phyloP scores from a whole-genome alignment of 2,888 invertebrate species.

The Acleris holmiana region DNA sequence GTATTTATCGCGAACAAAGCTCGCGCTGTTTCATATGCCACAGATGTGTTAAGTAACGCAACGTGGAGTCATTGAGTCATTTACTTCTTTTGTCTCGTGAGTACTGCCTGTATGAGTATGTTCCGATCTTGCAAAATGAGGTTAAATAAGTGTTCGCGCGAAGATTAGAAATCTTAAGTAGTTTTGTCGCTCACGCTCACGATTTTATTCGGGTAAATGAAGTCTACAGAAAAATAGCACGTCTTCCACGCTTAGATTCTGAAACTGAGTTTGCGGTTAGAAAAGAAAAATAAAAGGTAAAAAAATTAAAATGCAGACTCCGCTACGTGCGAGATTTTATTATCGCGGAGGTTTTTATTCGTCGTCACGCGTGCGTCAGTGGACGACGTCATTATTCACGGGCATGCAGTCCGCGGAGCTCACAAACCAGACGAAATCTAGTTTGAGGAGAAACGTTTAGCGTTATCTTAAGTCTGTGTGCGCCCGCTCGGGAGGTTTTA shows the following conservation, averaged over 20 bases:
- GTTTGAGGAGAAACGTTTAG: constrained; percentile 26
- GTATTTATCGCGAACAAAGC: constrained; percentile 18
- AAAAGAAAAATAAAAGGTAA: constrained; percentile 16
- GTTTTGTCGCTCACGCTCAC: constrained; percentile 7
- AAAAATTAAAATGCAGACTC: constrained; percentile 27
- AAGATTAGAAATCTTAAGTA: constrained; percentile 20
- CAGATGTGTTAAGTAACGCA: constrained; percentile 24
- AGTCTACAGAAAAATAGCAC: constrained; percentile 11
- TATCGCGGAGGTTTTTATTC: constrained; percentile 60
- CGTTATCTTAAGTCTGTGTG: constrained; percentile 15
- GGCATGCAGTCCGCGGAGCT: constrained; percentile 59
- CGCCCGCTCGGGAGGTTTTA: not conserved
- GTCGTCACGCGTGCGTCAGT: constrained; percentile 62
- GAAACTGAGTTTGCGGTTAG: constrained; percentile 18
- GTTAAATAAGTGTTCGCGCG: constrained; percentile 25
- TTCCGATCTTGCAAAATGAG: constrained; percentile 27
- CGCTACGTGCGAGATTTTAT: constrained; percentile 30
- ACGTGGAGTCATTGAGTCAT: constrained; percentile 21
- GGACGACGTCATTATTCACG: constrained; percentile 70
- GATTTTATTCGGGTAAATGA: constrained; percentile 6
- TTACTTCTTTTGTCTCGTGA: constrained; percentile 24
- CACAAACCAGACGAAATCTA: constrained; percentile 16
- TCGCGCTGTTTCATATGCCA: constrained; percentile 25
- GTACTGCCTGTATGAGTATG: constrained; percentile 3
- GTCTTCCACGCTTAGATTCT: constrained; percentile 6